phyloP scores from a whole-genome alignment of 1,140 invertebrate species.

The Drosophila setifemur region DNA sequence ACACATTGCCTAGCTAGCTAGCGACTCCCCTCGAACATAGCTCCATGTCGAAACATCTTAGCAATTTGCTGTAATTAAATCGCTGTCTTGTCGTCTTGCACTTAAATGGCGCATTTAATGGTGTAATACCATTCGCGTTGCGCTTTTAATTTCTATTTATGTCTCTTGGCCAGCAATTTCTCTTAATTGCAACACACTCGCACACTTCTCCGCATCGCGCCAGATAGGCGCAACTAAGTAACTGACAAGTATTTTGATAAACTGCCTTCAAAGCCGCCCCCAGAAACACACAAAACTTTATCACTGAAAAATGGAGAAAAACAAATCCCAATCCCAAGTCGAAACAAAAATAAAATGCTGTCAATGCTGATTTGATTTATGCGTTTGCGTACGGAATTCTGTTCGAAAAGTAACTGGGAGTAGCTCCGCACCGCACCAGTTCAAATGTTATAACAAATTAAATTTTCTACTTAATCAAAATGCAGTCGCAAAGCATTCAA shows the following conservation, averaged over 20 bases:
- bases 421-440: constrained; percentile 19
- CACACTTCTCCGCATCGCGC: constrained; percentile 6
- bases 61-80: constrained; percentile 79
- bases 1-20: constrained; percentile 44
- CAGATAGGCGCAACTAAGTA: constrained; percentile 34
- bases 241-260: constrained; percentile 70
- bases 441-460: constrained; percentile 70
- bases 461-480: constrained; percentile 78
- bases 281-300: constrained; percentile 63
- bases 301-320: constrained; percentile 48
- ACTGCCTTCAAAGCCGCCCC: constrained; percentile 62
- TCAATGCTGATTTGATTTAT: constrained; percentile 72
- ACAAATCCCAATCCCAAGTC: neutral
- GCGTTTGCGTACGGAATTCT: constrained; percentile 39
- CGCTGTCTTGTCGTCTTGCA: constrained; percentile 56
- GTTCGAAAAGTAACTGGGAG: constrained; percentile 31
- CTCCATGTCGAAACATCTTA: constrained; percentile 48
- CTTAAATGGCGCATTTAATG: constrained; percentile 79
- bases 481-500: constrained; percentile 42
- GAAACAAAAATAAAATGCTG: constrained; percentile 22
- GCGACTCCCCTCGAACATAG: constrained; percentile 24
- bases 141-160: constrained; percentile 80
- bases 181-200: constrained; percentile 63
- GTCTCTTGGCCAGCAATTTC: constrained; percentile 68
- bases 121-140: constrained; percentile 75